Conservation (phyloP, 2,797 vertebrate species). For the Crocodylus rhombifer region DNA sequence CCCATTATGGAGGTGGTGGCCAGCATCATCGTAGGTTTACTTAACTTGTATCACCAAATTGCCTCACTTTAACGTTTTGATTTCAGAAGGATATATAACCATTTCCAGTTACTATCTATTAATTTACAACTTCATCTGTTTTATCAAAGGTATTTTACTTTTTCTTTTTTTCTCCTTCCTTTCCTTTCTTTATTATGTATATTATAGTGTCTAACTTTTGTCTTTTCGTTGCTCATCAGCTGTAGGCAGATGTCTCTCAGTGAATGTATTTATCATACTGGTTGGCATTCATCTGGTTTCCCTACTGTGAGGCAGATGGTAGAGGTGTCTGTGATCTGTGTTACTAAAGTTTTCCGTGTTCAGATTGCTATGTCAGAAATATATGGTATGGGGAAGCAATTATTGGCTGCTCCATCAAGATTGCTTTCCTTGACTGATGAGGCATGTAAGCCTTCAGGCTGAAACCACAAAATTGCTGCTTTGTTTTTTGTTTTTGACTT, state of each 20-base stretch:
- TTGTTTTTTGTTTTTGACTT: neutral
- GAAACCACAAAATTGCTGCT: constrained; percentile 23
- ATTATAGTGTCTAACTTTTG: neutral
- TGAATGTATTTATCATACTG: constrained; percentile 1
- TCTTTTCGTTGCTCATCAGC: neutral
- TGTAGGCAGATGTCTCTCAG: constrained; percentile 22
- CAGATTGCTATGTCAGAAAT: constrained; percentile 30
- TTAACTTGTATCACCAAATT: neutral
- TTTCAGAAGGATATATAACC: neutral
- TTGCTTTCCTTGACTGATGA: constrained; percentile 38
- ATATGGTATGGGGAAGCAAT: constrained; percentile 23
- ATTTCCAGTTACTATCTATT: neutral
- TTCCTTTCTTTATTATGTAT: neutral
- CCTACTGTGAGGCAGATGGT: constrained; percentile 57
- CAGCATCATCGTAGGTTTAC: neutral
- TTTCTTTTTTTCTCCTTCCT: too few relatives aligned
- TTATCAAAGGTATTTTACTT: neutral
- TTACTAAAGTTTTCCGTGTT: constrained; percentile 12
- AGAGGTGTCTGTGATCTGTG: constrained; percentile 37
- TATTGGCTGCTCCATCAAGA: constrained; percentile 50
- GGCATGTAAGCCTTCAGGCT: constrained; percentile 37
- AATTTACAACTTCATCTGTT: neutral
- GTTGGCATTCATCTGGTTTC: constrained; percentile 50
- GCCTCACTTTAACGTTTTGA: neutral
- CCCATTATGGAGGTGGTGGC: neutral